Evolutionary conservation across 1,140 invertebrate species (phyloP), one percentile per base, ranked within the genome.

Genomic region (Anastrepha obliqua): DNA sequence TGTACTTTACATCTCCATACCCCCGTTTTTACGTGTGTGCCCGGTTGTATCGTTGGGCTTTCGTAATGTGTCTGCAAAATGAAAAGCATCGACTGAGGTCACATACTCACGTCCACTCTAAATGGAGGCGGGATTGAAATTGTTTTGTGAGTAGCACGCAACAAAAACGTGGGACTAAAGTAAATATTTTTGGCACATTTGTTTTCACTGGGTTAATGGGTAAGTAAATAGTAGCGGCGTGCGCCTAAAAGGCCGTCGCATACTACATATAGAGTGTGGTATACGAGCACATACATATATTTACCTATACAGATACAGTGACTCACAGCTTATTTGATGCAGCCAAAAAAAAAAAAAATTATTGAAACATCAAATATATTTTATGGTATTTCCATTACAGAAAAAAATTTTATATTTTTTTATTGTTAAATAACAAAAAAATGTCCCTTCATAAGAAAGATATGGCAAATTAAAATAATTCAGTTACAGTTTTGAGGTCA

Each of bases 121-220:
- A 74, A 74, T 44, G 39, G 39, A 15, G 2, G 67, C 67, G 3
- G 20, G 2, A 13, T 17, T 58, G 74, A 58, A 39, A 47, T 55
- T 81, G 47, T 81, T 3, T 81, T 7, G 47, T 29, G n/a, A 47
- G 47, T 8, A 70, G 17, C 0, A 2, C 3, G 47, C n/a, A 55
- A 47, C 42, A 47, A 20, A 20, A 81, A 29, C 29, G 29, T 29
- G 47, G 74, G 74, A 42, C 47, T 81, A 74, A 74, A 74, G 67
- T 81, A 81, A 81, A 81, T 81, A 47, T 13, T 81, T 81, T 81
- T 81, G 74, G 42, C 74, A 51, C 74, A 81, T 81, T 81, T 81
- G 74, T 81, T 81, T 81, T 55, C 29, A 81, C 74, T 81, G 47
- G 74, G 74, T 81, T 81, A 81, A 81, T 81, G 74, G 74, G 74